These are phyloP conservation scores for Temnothorax rugatulus DNA, from an alignment of 2,888 invertebrate species.

Conservation along the genomic window DNA sequence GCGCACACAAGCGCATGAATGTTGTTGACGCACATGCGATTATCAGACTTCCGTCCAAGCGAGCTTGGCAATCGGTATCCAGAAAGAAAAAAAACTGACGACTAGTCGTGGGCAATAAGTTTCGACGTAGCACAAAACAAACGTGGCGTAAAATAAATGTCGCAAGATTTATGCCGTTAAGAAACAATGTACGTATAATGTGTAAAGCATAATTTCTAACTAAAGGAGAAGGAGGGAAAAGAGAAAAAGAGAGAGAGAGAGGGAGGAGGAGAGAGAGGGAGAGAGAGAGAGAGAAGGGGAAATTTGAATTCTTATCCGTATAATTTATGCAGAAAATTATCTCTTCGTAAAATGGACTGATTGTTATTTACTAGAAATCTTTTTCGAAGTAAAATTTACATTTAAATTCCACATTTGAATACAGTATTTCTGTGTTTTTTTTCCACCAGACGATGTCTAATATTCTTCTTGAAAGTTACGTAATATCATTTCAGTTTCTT, in stretches of 20 bases:
- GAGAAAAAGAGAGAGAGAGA: not conserved
- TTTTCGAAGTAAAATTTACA: slow-evolving; percentile 14
- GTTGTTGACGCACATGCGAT: slow-evolving; percentile 69
- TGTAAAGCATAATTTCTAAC: not conserved
- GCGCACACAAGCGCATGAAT: slow-evolving; percentile 36
- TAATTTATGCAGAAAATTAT: not conserved
- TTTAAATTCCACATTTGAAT: slow-evolving; percentile 13
- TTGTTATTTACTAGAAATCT: not conserved
- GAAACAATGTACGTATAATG: not conserved
- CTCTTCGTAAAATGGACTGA: slow-evolving; percentile 1
- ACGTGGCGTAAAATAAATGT: slow-evolving; percentile 18
- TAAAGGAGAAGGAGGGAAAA: not conserved
- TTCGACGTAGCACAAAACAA: slow-evolving; percentile 25
- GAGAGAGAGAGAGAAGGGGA: not conserved
- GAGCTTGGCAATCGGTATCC: slow-evolving; percentile 40
- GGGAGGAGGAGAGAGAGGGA: not conserved
- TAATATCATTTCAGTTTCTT: slow-evolving; percentile 31
- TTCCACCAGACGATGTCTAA: slow-evolving; percentile 12
- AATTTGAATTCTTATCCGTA: not conserved
- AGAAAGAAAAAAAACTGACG: slow-evolving; percentile 40
- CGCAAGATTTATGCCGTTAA: slow-evolving; percentile 3
- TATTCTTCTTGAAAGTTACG: slow-evolving; percentile 34
- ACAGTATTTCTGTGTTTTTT: not conserved
- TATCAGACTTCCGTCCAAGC: slow-evolving; percentile 69
- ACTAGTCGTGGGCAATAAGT: slow-evolving; percentile 20